A percentile compares a stretch with the other conserved stretches of the same genome.
Conservation (phyloP, 2,888 invertebrate species). For the Loripinus fragilis region DNA sequence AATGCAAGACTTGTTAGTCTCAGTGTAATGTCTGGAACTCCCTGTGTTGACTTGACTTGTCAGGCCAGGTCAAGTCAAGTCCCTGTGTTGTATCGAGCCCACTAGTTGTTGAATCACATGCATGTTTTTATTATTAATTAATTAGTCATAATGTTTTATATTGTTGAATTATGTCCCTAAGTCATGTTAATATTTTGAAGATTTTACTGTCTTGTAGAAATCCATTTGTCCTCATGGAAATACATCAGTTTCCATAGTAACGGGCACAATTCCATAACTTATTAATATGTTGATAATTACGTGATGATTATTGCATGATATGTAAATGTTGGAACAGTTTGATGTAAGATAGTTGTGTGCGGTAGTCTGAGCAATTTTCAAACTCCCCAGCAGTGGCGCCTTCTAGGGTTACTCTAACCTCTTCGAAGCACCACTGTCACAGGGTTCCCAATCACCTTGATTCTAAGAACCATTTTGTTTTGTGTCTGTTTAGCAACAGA, state of each 20-base stretch:
- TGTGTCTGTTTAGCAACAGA: too few relatives aligned
- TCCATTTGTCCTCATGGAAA: constrained; percentile 22
- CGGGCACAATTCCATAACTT: constrained; percentile 17
- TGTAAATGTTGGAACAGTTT: not conserved
- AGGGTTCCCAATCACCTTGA: too few relatives aligned
- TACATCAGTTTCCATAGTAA: constrained; percentile 2
- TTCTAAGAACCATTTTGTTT: too few relatives aligned
- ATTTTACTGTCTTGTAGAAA: constrained; percentile 31
- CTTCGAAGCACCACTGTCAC: too few relatives aligned
- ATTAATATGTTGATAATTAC: not conserved
- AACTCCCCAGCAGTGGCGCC: too few relatives aligned
- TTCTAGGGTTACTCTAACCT: too few relatives aligned
- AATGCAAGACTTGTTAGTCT: too few relatives aligned
- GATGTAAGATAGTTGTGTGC: not conserved
- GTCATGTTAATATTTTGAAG: constrained; percentile 48
- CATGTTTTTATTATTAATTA: not conserved
- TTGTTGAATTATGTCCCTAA: constrained; percentile 51
- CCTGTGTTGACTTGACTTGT: too few relatives aligned
- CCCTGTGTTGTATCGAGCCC: too few relatives aligned
- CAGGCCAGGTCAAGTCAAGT: too few relatives aligned
- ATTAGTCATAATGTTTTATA: constrained; percentile 21
- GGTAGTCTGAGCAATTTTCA: too few relatives aligned
- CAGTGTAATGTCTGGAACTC: too few relatives aligned
- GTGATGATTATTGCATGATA: not conserved
- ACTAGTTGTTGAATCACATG: not conserved